Evolutionary conservation across 2,113 vertebrate species (phyloP).

Genomic region (Austrofundulus limnaeus): DNA sequence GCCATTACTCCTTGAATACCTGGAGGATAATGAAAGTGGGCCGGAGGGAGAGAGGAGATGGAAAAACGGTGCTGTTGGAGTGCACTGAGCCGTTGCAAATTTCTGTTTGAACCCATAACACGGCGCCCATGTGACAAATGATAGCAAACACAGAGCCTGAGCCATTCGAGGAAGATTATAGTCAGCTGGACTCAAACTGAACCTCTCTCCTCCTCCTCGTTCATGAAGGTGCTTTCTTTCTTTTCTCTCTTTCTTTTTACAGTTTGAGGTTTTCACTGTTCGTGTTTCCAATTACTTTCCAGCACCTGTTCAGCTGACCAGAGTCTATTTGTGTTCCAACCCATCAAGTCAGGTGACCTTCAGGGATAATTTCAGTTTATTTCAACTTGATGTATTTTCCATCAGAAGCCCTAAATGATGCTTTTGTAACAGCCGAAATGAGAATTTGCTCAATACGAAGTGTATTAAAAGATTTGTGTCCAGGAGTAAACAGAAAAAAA

Average conservation of each 20-base stretch:
- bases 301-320: constrained; percentile 13
- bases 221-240: constrained; percentile 8
- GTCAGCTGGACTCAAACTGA: constrained; percentile 36
- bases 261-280: constrained; percentile 24
- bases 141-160: constrained; percentile 62
- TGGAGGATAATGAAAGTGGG: constrained; percentile 69
- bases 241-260: not conserved
- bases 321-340: constrained; percentile 39
- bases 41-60: constrained; percentile 58
- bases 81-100: constrained; percentile 71
- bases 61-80: constrained; percentile 67
- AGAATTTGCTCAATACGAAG: not conserved
- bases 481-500: not conserved
- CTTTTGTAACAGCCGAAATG: constrained; percentile 7
- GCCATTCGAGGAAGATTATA: constrained; percentile 57
- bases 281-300: constrained; percentile 28
- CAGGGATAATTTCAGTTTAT: constrained; percentile 21
- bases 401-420: not conserved
- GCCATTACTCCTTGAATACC: constrained; percentile 73
- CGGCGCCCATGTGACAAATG: constrained; percentile 73
- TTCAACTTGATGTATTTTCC: constrained; percentile 13
- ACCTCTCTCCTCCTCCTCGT: not conserved
- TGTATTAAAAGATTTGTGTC: constrained; percentile 15
- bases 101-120: constrained; percentile 77
- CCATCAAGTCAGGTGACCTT: constrained; percentile 20